Percentiles rank a stretch among this genome's conserved stretches.
These are phyloP conservation scores for Ptiloglossa arizonensis DNA, from an alignment of 1,140 invertebrate genomes.

Conservation along the genomic window DNA sequence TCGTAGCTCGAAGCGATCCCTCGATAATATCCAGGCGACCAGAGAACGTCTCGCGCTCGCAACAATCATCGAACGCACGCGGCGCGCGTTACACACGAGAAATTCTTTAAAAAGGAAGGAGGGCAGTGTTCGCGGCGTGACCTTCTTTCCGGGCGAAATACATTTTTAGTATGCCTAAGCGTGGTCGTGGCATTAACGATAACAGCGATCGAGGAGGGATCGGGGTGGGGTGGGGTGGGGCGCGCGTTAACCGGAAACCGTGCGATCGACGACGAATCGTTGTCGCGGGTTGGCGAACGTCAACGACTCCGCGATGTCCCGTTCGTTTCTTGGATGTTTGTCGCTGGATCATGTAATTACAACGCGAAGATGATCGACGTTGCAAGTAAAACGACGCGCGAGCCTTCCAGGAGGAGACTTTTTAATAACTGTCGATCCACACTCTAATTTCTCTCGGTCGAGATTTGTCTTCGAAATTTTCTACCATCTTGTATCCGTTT, in stretches of 20 bases:
- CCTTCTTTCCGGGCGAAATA: conserved; percentile 27
- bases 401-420: too few relatives aligned
- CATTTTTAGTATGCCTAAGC: conserved; percentile 17
- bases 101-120: conserved; percentile 31
- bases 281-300: background rate
- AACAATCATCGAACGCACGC: background rate
- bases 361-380: background rate
- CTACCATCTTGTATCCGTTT: too few relatives aligned
- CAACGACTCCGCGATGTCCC: background rate
- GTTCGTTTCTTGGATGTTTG: background rate
- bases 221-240: too few relatives aligned
- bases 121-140: conserved; percentile 18
- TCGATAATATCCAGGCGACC: background rate
- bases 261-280: background rate
- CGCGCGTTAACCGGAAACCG: background rate
- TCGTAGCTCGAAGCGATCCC: background rate
- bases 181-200: background rate
- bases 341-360: background rate
- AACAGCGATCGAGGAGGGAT: background rate
- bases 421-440: too few relatives aligned
- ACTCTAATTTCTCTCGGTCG: too few relatives aligned
- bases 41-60: background rate
- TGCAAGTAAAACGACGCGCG: too few relatives aligned
- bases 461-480: too few relatives aligned
- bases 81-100: background rate